These are phyloP conservation scores for Pipistrellus pipistrellus DNA, from an alignment of 2,797 vertebrate genomes.

Conservation along the genomic window DNA sequence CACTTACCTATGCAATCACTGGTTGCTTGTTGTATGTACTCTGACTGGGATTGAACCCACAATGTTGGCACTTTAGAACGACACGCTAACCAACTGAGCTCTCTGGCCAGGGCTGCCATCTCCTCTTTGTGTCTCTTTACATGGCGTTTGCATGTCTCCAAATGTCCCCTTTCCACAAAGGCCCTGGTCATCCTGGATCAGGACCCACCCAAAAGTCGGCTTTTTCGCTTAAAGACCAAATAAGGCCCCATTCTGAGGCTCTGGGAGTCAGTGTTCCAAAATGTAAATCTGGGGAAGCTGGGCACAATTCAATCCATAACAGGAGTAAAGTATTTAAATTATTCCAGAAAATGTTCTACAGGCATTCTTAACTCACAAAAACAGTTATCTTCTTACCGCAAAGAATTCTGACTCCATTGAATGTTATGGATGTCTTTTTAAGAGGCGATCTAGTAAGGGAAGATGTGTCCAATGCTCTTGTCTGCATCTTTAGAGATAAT, in stretches of 20 bases:
- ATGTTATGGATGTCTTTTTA: slow-evolving; percentile 8
- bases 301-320: background rate
- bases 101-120: too few relatives aligned
- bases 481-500: slow-evolving; percentile 38
- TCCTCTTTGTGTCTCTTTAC: background rate
- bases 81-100: background rate
- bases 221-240: background rate
- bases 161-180: background rate
- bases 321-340: background rate
- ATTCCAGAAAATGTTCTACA: background rate
- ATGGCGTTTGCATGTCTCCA: background rate
- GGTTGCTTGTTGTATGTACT: background rate
- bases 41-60: too few relatives aligned
- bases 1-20: background rate
- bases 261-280: background rate
- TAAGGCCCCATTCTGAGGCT: background rate
- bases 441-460: background rate
- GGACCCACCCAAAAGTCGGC: too few relatives aligned
- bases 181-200: background rate
- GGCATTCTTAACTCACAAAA: background rate
- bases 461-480: background rate
- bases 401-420: slow-evolving; percentile 25
- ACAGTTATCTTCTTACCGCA: background rate
- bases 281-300: background rate
- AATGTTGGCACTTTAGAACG: background rate